phyloP scores from a whole-genome alignment of 2,797 vertebrate species.

The Phataginus tetradactyla region DNA sequence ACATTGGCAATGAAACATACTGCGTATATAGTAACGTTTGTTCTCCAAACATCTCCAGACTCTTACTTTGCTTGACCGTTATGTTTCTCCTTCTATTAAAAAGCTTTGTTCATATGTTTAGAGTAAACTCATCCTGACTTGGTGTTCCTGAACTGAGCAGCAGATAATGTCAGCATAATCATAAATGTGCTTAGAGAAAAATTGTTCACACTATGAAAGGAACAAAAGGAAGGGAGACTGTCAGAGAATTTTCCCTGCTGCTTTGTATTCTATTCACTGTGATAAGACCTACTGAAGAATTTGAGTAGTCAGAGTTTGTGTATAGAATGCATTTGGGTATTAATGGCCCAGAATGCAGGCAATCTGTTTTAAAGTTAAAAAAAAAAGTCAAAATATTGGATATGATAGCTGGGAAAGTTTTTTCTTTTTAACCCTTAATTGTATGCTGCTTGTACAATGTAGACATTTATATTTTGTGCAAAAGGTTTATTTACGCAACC shows the following conservation, averaged over 20 bases:
- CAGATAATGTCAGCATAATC: background rate
- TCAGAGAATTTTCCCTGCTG: background rate
- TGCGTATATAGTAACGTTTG: background rate
- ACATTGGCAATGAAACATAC: background rate
- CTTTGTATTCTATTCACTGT: background rate
- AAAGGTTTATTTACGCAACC: background rate
- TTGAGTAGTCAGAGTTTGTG: background rate
- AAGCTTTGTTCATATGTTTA: background rate
- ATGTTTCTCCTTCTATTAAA: background rate
- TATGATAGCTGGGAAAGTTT: background rate
- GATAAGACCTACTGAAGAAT: background rate
- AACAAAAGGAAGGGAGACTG: background rate
- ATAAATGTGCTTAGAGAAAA: background rate
- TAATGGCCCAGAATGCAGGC: background rate
- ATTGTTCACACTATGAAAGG: background rate
- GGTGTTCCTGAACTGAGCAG: background rate
- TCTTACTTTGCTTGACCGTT: background rate
- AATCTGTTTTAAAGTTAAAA: background rate
- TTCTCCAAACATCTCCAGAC: background rate
- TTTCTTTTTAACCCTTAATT: background rate
- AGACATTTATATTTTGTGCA: background rate
- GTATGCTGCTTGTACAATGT: background rate
- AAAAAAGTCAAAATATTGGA: background rate
- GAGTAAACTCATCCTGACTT: background rate
- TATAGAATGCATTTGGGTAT: background rate